These are phyloP conservation scores for Carcharodon carcharias DNA, from an alignment of 2,797 vertebrate genomes.

Conservation along the genomic window DNA sequence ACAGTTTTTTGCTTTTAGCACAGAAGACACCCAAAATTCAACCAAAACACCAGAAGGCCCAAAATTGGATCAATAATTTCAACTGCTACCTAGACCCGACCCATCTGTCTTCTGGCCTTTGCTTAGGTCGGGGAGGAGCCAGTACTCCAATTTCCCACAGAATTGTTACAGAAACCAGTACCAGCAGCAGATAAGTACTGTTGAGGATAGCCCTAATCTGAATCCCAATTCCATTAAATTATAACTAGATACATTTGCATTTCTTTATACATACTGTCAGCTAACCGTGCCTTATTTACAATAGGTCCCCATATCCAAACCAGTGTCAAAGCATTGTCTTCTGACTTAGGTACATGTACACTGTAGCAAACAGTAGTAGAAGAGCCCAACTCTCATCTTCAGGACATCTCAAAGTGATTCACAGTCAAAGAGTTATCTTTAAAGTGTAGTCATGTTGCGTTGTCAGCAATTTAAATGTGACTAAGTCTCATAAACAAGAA, in stretches of 20 bases:
- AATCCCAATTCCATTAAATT: conserved; percentile 8
- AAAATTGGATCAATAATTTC: conserved; percentile 21
- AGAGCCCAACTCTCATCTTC: neutral
- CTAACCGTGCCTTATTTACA: neutral
- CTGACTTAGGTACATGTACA: neutral
- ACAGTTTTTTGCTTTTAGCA: too few species aligned
- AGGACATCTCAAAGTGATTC: neutral
- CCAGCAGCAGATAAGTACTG: neutral
- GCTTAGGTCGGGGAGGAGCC: neutral
- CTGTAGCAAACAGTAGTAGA: neutral
- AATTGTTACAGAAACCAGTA: neutral
- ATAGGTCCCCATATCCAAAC: neutral
- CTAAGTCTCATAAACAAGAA: neutral
- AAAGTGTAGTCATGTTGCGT: neutral
- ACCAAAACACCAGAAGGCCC: too few species aligned
- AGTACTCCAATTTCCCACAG: neutral
- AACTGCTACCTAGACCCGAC: neutral
- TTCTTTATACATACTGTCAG: neutral
- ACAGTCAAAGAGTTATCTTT: neutral
- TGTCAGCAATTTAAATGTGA: neutral
- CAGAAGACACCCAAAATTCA: neutral
- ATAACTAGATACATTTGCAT: neutral
- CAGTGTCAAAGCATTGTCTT: neutral
- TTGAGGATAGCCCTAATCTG: neutral
- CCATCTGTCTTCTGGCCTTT: neutral